Evolutionary conservation across 2,888 invertebrate species (phyloP).

Genomic region (Chaitophorus viminalis): DNA sequence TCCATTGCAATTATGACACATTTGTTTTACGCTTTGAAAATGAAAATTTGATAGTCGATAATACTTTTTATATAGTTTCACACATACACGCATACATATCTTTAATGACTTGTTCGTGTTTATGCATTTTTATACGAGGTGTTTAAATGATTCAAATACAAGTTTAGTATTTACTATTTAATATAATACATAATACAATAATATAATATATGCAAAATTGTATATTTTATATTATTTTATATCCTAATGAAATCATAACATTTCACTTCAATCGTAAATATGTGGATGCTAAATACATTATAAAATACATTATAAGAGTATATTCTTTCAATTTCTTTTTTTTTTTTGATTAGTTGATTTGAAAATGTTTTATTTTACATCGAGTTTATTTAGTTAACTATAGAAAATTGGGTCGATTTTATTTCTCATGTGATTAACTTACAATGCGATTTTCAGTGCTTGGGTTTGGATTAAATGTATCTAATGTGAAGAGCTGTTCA

Average conservation of each 20-base stretch:
- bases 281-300: no score
- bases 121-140: not conserved
- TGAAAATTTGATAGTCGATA: not conserved
- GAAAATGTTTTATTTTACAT: not conserved
- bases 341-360: not conserved
- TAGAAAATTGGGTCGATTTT: not conserved
- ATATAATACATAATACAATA: no score
- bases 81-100: not conserved
- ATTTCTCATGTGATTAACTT: conserved; percentile 5
- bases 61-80: not conserved
- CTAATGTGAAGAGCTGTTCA: not conserved
- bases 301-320: no score
- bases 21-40: conserved; percentile 17
- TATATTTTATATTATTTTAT: not conserved
- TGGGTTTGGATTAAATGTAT: not conserved
- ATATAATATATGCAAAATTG: no score
- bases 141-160: not conserved
- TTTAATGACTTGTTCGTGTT: not conserved
- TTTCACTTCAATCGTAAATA: no score
- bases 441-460: not conserved
- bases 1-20: conserved; percentile 18
- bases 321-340: no score
- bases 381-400: not conserved
- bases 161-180: not conserved
- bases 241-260: no score